Percentiles rank a stretch among this genome's conserved stretches.
phyloP scores from a whole-genome alignment of 2,797 vertebrate species.

The Apogon hyalosoma region DNA sequence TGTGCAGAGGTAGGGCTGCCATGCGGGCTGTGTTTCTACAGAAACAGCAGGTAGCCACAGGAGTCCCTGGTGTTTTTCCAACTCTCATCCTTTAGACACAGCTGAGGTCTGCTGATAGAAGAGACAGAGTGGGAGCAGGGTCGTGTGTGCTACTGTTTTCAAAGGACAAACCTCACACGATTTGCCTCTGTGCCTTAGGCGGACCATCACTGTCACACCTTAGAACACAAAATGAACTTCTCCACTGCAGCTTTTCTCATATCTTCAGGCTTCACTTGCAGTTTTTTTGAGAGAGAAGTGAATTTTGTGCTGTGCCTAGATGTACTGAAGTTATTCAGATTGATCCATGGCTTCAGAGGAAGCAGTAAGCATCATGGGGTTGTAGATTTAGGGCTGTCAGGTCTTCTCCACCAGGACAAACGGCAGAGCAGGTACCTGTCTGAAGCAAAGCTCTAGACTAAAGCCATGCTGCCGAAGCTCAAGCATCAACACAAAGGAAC shows the following conservation, averaged over 20 bases:
- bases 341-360: slow-evolving; percentile 43
- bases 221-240: slow-evolving; percentile 50
- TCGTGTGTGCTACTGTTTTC: slow-evolving; percentile 41
- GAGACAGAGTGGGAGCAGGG: slow-evolving; percentile 30
- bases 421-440: slow-evolving; percentile 4
- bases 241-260: slow-evolving; percentile 38
- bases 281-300: slow-evolving; percentile 10
- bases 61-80: slow-evolving; percentile 73
- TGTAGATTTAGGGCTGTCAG: slow-evolving; percentile 37
- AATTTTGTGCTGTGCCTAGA: slow-evolving; percentile 21
- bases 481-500: background rate
- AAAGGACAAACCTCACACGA: slow-evolving; percentile 51
- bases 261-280: slow-evolving; percentile 44
- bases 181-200: slow-evolving; percentile 44
- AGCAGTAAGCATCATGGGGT: slow-evolving; percentile 19
- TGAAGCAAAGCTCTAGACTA: slow-evolving; percentile 16
- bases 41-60: slow-evolving; percentile 78
- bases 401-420: slow-evolving; percentile 24
- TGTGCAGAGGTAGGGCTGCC: slow-evolving; percentile 62
- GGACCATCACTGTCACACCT: slow-evolving; percentile 49
- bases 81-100: slow-evolving; percentile 70
- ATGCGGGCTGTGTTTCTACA: slow-evolving; percentile 75
- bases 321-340: slow-evolving; percentile 39
- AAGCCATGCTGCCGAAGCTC: slow-evolving; percentile 9
- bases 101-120: slow-evolving; percentile 76